Percentiles rank a stretch among this genome's conserved stretches.
These are phyloP conservation scores for Marcusenius ussheri DNA, from an alignment of 2,113 vertebrate species.

Conservation along the genomic window DNA sequence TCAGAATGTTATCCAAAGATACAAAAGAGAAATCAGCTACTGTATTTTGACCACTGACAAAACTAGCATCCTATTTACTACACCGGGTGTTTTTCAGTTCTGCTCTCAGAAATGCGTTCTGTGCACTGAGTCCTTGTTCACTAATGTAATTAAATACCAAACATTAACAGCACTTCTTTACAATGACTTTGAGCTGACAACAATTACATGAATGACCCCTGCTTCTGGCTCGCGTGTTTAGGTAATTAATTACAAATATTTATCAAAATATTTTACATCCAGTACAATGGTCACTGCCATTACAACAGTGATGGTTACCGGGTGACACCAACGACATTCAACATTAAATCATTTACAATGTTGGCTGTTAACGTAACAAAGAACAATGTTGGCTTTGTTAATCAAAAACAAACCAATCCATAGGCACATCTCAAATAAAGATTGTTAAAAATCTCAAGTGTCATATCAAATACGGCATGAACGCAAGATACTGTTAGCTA, in stretches of 20 bases:
- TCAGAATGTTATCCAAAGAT: neutral
- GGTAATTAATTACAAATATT: conserved; percentile 18
- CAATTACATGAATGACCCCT: conserved; percentile 12
- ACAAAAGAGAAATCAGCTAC: conserved; percentile 14
- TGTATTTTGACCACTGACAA: conserved; percentile 12
- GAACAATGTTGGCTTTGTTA: conserved; percentile 19
- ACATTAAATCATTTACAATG: conserved; percentile 19
- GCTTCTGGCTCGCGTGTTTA: conserved; percentile 3
- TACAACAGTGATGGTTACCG: conserved; percentile 7
- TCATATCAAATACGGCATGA: conserved; percentile 12
- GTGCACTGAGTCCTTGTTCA: conserved; percentile 8
- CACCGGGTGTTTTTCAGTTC: neutral
- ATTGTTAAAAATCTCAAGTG: conserved; percentile 19
- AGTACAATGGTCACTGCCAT: conserved; percentile 12
- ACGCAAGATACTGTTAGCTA: conserved; percentile 14
- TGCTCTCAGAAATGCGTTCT: neutral
- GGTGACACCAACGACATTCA: conserved; percentile 21
- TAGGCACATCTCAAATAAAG: conserved; percentile 20
- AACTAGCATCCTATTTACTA: neutral
- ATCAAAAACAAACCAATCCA: conserved; percentile 20
- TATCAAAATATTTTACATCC: conserved; percentile 20
- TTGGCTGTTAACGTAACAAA: conserved; percentile 20
- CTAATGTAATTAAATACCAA: conserved; percentile 19
- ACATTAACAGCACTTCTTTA: conserved; percentile 19
- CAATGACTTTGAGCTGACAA: conserved; percentile 8